Evolutionary conservation across 2,888 invertebrate species (phyloP).

Genomic region (Physocephala rufipes): DNA sequence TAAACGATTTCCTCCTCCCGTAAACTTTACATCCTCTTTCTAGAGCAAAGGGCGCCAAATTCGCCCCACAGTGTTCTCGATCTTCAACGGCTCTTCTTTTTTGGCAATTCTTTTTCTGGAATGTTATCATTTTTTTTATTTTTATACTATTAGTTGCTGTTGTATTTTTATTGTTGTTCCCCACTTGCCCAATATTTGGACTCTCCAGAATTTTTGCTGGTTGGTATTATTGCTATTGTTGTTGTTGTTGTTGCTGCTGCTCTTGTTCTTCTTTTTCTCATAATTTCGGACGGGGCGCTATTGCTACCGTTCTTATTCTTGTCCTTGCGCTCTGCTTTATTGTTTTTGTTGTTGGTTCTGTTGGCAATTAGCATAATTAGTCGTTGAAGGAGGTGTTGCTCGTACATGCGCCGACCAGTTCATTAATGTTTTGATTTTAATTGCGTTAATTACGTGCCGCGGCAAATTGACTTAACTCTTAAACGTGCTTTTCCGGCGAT

Average conservation of each 20-base stretch:
- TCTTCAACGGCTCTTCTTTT: neutral
- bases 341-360: constrained; percentile 5
- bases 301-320: neutral
- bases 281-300: neutral
- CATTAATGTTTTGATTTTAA: constrained; percentile 65
- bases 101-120: neutral
- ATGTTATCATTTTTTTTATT: constrained; percentile 1
- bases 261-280: neutral
- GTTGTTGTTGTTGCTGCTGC: no score
- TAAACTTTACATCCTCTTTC: no score
- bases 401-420: constrained; percentile 38
- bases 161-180: no score
- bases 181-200: no score
- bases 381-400: constrained; percentile 44
- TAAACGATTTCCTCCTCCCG: neutral
- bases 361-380: constrained; percentile 52
- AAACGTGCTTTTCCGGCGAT: constrained; percentile 40
- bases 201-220: no score
- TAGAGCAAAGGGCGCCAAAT: no score
- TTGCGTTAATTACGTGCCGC: constrained; percentile 64
- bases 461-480: constrained; percentile 47
- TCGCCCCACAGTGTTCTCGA: neutral
- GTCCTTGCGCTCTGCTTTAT: neutral
- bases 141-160: neutral
- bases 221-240: no score